Conservation (phyloP, 2,797 vertebrate species). For the Gephyroberyx darwinii region DNA sequence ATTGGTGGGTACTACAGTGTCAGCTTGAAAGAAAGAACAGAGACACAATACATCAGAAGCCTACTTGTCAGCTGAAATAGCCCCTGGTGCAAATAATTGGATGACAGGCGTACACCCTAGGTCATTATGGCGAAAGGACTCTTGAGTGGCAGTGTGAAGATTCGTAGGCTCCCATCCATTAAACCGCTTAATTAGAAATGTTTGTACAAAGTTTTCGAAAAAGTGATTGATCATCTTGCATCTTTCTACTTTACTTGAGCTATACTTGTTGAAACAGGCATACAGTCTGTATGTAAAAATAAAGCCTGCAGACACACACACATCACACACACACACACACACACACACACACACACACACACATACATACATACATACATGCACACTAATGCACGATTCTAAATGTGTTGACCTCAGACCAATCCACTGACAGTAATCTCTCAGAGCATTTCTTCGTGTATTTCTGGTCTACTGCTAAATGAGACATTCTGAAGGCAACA, state of each 20-base stretch:
- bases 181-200: constrained; percentile 38
- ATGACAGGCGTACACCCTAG: constrained; percentile 25
- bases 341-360: background rate
- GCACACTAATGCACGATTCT: background rate
- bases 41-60: constrained; percentile 37
- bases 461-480: constrained; percentile 72
- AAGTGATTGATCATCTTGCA: constrained; percentile 32
- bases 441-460: constrained; percentile 51
- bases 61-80: constrained; percentile 27
- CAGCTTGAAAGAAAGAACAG: constrained; percentile 38
- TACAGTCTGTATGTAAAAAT: background rate
- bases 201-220: constrained; percentile 31
- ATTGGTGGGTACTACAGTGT: constrained; percentile 44
- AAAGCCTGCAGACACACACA: constrained; percentile 1
- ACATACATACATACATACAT: constrained; percentile 3
- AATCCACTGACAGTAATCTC: constrained; percentile 52
- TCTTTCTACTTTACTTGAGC: background rate
- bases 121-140: constrained; percentile 38
- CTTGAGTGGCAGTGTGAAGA: constrained; percentile 23
- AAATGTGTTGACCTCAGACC: constrained; percentile 7
- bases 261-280: constrained; percentile 28
- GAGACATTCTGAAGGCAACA: constrained; percentile 68
- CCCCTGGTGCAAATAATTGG: constrained; percentile 44
- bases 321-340: background rate
- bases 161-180: constrained; percentile 13